phyloP scores from a whole-genome alignment of 1,140 invertebrate genomes.

The Saccostrea glomerata region DNA sequence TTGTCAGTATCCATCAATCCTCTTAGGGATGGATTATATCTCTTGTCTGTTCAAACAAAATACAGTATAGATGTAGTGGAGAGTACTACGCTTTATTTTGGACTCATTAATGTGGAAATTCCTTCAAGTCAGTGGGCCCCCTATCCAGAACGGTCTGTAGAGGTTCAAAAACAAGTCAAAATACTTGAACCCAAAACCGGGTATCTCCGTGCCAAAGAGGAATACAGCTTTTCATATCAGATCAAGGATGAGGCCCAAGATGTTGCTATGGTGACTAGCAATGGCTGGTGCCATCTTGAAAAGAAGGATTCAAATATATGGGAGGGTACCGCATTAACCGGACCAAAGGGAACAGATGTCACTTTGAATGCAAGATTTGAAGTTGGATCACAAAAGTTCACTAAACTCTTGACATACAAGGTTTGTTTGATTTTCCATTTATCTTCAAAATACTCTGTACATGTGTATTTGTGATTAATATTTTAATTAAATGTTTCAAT shows the following conservation, averaged over 20 bases:
- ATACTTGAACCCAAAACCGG: constrained; percentile 10
- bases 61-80: background rate
- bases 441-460: background rate
- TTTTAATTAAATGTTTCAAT: background rate
- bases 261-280: constrained; percentile 44
- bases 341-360: constrained; percentile 46
- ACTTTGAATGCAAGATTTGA: constrained; percentile 46
- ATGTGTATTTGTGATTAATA: no score
- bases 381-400: constrained; percentile 38
- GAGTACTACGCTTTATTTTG: constrained; percentile 10
- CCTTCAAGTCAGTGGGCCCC: constrained; percentile 45
- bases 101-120: constrained; percentile 38
- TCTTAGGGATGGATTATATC: background rate
- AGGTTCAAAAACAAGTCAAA: background rate
- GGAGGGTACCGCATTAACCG: constrained; percentile 46
- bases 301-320: constrained; percentile 22
- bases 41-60: background rate
- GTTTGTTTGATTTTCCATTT: background rate
- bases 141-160: constrained; percentile 35
- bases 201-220: constrained; percentile 21
- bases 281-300: constrained; percentile 46
- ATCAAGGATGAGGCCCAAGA: constrained; percentile 34
- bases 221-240: constrained; percentile 38
- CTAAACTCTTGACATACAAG: constrained; percentile 43
- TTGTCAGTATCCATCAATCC: constrained; percentile 9